Evolutionary conservation across 2,113 vertebrate species (phyloP).

Genomic region (Cyphomyrus discorhynchus): DNA sequence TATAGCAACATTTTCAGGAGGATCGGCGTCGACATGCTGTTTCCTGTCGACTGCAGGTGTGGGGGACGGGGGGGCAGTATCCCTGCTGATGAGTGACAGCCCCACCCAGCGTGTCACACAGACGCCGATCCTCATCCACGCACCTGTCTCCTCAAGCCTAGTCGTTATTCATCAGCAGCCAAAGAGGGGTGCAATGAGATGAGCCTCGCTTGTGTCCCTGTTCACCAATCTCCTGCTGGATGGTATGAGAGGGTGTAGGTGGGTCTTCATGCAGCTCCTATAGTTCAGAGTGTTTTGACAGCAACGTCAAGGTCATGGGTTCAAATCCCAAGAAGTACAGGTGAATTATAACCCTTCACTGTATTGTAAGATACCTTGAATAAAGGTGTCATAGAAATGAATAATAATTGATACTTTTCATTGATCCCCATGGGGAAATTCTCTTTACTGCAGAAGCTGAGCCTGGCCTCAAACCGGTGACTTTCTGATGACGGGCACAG

Average conservation of each 20-base stretch:
- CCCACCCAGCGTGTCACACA: background rate
- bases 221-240: background rate
- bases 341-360: background rate
- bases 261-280: background rate
- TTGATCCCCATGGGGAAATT: too few species aligned
- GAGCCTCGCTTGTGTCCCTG: background rate
- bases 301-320: background rate
- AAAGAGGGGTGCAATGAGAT: background rate
- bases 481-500: too few species aligned
- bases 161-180: background rate
- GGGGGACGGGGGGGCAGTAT: conserved; percentile 15
- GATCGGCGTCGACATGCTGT: background rate
- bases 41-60: background rate
- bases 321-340: background rate
- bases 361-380: background rate
- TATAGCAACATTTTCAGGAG: background rate
- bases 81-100: conserved; percentile 30
- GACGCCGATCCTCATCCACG: background rate
- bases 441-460: too few species aligned
- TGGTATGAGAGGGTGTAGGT: background rate
- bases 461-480: too few species aligned
- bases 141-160: background rate
- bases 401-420: background rate
- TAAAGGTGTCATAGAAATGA: background rate
- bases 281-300: background rate